Evolutionary conservation across 2,888 invertebrate genomes (phyloP).

Genomic region (Calephelis perditalis): DNA sequence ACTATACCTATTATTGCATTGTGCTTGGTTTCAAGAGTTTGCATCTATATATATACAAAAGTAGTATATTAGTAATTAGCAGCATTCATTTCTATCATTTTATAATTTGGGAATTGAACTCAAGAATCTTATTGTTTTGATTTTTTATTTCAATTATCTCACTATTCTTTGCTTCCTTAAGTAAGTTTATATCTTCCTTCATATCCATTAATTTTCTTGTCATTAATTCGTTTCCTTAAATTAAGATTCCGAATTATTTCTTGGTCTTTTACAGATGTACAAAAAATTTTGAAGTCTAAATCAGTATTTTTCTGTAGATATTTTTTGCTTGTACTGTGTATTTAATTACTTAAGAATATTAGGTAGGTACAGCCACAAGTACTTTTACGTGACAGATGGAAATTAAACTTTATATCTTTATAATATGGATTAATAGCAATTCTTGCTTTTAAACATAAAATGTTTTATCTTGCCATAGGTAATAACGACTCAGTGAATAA

Average conservation of each 20-base stretch:
- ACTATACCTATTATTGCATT: too few species aligned
- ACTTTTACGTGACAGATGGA: neutral
- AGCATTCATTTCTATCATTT: too few species aligned
- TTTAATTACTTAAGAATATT: neutral
- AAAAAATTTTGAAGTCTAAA: neutral
- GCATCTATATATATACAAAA: too few species aligned
- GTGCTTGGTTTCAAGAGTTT: too few species aligned
- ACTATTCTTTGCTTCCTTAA: slow-evolving; percentile 18
- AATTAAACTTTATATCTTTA: neutral
- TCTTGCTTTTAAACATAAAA: too few species aligned
- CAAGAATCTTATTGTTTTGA: slow-evolving; percentile 2
- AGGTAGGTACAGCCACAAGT: neutral
- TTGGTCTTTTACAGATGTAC: neutral
- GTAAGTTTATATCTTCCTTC: neutral
- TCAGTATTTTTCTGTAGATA: neutral
- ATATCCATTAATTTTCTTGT: neutral
- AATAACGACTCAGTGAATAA: too few species aligned
- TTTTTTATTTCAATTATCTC: slow-evolving; percentile 14
- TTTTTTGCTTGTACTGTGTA: neutral
- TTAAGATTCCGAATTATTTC: neutral
- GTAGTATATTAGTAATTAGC: too few species aligned
- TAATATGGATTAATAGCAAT: too few species aligned
- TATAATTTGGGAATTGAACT: neutral
- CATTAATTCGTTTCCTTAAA: neutral
- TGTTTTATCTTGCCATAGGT: too few species aligned